Conservation (phyloP, 2,797 vertebrate species). For the Megalops cyprinoides region DNA sequence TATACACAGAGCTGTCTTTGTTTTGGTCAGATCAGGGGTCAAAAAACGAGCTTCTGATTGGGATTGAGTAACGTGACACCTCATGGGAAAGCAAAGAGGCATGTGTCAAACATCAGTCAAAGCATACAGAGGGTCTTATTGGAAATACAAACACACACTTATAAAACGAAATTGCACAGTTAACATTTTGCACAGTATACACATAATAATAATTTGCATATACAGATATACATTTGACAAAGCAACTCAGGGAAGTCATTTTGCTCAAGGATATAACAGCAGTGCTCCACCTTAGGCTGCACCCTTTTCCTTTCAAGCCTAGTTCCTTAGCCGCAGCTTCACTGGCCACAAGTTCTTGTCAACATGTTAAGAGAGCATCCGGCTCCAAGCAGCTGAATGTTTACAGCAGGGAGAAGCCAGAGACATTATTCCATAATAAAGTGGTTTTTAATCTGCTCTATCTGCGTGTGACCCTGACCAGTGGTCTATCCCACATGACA, state of each 20-base stretch:
- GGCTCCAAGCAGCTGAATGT: not conserved
- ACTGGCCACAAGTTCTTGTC: not conserved
- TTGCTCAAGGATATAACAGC: not conserved
- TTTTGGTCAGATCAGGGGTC: not conserved
- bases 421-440: slow-evolving; percentile 28
- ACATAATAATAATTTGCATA: not conserved
- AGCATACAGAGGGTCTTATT: not conserved
- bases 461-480: slow-evolving; percentile 32
- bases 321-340: not conserved
- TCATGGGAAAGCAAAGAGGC: not conserved
- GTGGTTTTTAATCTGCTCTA: slow-evolving; percentile 29
- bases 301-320: not conserved
- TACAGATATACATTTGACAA: not conserved
- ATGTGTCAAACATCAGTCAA: too few relatives aligned
- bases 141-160: not conserved
- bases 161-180: not conserved
- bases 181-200: too few relatives aligned
- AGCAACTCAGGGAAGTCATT: not conserved
- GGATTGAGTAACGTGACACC: not conserved
- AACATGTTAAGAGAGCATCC: not conserved
- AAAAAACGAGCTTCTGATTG: not conserved
- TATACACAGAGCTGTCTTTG: not conserved
- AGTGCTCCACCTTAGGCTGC: not conserved
- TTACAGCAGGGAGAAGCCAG: slow-evolving; percentile 1
- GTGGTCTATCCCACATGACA: slow-evolving; percentile 19